phyloP scores from a whole-genome alignment of 2,888 invertebrate genomes.

The Globia sparganii region DNA sequence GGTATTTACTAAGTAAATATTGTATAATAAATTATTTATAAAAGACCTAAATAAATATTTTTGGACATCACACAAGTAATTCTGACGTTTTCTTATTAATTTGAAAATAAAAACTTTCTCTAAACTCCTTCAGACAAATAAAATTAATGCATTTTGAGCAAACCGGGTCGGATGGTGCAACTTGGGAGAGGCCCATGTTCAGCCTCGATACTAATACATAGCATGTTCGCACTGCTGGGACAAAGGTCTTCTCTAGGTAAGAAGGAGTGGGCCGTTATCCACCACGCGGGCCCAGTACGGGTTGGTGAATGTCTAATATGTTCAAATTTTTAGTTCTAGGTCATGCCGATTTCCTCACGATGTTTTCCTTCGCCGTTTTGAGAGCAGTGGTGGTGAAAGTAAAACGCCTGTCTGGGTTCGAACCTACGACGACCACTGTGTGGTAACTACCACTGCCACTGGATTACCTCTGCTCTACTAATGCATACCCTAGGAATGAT shows the following conservation, averaged over 20 bases:
- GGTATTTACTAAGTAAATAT: neutral
- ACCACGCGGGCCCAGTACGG: neutral
- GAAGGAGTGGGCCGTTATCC: neutral
- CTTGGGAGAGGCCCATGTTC: no score
- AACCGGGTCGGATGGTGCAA: no score
- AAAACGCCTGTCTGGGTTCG: no score
- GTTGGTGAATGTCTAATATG: neutral
- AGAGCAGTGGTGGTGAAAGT: no score
- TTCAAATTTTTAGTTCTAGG: neutral
- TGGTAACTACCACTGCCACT: no score
- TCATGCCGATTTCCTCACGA: no score
- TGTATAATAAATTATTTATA: neutral
- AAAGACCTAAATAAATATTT: constrained; percentile 11
- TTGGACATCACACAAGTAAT: neutral
- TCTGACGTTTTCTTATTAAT: neutral
- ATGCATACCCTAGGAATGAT: neutral
- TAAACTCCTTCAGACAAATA: no score
- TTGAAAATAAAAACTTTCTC: no score
- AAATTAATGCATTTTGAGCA: no score
- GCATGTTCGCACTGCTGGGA: neutral
- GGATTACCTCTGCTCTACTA: no score
- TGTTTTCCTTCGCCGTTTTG: no score
- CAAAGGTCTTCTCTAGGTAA: neutral
- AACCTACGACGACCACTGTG: no score
- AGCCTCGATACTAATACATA: neutral